Percentiles rank a stretch among this genome's conserved stretches.
These are phyloP conservation scores for Pandemis corylana DNA, from an alignment of 2,888 invertebrate species.

Conservation along the genomic window DNA sequence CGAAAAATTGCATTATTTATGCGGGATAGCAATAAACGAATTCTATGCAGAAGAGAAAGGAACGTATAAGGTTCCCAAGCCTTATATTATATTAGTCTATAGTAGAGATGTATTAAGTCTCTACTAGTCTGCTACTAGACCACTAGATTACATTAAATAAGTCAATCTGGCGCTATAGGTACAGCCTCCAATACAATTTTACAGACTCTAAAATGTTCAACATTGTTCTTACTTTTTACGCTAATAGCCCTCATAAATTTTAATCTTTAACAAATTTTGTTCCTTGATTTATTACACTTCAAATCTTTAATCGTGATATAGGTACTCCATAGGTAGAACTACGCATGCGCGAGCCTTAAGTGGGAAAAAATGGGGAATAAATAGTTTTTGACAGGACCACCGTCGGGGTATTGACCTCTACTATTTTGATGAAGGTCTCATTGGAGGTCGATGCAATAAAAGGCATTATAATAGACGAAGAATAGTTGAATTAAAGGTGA, in stretches of 20 bases:
- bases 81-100: too few species aligned
- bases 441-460: conserved; percentile 17
- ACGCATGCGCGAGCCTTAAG: conserved; percentile 19
- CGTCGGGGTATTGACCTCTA: conserved; percentile 52
- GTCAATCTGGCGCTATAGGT: too few species aligned
- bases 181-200: too few species aligned
- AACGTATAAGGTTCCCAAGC: too few species aligned
- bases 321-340: conserved; percentile 2
- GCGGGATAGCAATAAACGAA: too few species aligned
- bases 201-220: too few species aligned
- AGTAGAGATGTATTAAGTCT: too few species aligned
- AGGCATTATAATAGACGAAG: conserved; percentile 10
- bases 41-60: too few species aligned
- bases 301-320: neutral
- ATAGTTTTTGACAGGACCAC: conserved; percentile 59
- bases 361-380: conserved; percentile 48
- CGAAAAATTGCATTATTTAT: too few species aligned
- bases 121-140: too few species aligned
- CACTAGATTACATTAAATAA: too few species aligned
- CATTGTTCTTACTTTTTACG: neutral
- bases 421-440: conserved; percentile 27
- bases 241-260: neutral
- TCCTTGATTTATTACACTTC: neutral
- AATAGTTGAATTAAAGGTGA: conserved; percentile 11
- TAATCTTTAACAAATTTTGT: neutral